A percentile compares a stretch with the other conserved stretches of the same genome.
Conservation (phyloP, 1,140 invertebrate genomes). For the Drosophila virilis region DNA sequence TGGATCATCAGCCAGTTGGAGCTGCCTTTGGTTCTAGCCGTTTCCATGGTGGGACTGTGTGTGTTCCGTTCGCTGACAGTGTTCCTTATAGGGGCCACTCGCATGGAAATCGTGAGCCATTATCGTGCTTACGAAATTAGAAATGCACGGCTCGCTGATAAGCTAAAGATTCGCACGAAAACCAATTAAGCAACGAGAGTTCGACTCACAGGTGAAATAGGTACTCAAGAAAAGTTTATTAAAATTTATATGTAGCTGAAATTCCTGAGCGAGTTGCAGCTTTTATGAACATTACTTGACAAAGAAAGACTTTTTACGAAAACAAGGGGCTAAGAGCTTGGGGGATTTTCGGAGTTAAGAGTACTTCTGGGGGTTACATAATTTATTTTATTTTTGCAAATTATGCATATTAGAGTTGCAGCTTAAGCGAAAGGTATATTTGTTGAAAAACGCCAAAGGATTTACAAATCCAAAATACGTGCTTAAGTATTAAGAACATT, state of each 20-base stretch:
- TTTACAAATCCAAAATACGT: no score
- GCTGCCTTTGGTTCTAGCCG: not conserved
- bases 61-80: not conserved
- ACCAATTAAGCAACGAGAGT: not conserved
- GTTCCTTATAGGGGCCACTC: not conserved
- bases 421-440: no score
- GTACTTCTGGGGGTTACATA: no score
- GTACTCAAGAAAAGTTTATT: no score
- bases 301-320: no score
- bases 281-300: not conserved
- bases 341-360: no score
- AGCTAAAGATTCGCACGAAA: slow-evolving; percentile 1
- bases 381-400: no score
- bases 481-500: no score
- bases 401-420: no score
- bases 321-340: not conserved
- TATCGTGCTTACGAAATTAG: slow-evolving; percentile 11
- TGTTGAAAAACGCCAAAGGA: no score
- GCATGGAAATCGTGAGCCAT: not conserved
- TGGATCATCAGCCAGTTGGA: not conserved
- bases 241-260: not conserved
- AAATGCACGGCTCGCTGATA: not conserved
- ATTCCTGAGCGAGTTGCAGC: not conserved
- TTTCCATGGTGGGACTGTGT: not conserved
- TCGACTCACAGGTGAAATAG: no score